These are phyloP conservation scores for Limnodromus scolopaceus DNA, from an alignment of 2,797 vertebrate genomes.

Conservation along the genomic window DNA sequence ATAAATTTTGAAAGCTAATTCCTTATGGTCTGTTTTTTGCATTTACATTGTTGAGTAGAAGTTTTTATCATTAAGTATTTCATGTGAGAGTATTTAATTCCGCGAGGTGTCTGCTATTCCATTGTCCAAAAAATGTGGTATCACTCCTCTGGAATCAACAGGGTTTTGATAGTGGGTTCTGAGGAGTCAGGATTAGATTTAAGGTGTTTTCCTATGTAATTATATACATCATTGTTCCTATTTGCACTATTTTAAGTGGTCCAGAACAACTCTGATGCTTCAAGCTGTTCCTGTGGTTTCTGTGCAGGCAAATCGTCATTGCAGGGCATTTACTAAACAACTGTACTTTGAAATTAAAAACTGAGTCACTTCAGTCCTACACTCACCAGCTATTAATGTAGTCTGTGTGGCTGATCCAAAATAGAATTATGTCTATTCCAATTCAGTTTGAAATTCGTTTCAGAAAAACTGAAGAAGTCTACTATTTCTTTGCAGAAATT, in stretches of 20 bases:
- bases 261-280: not conserved
- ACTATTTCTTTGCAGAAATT: not conserved
- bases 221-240: not conserved
- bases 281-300: not conserved
- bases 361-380: not conserved
- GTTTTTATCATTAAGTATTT: not conserved
- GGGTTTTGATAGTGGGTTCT: not conserved
- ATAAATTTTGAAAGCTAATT: constrained; percentile 5
- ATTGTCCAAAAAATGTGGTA: not conserved
- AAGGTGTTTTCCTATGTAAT: not conserved
- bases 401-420: not conserved
- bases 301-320: not conserved
- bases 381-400: not conserved
- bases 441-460: not conserved
- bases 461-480: not conserved
- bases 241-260: not conserved
- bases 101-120: not conserved
- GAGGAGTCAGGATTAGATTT: not conserved
- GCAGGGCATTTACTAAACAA: not conserved
- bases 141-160: not conserved
- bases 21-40: not conserved
- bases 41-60: not conserved
- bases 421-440: not conserved
- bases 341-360: not conserved
- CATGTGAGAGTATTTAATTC: not conserved